Evolutionary conservation across 2,888 invertebrate genomes (phyloP).

Genomic region (Lathronympha strigana): DNA sequence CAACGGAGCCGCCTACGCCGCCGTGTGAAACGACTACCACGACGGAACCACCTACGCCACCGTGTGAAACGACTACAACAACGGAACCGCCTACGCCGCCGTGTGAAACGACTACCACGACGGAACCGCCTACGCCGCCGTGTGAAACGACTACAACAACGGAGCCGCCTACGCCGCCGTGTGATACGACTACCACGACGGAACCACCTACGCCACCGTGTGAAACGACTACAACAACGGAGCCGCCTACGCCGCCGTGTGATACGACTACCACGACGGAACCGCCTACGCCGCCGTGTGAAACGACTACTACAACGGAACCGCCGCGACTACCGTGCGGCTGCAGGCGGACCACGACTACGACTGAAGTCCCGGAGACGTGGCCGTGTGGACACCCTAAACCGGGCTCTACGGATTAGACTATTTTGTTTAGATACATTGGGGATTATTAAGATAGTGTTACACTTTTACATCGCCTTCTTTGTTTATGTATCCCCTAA

Average conservation of each 20-base stretch:
- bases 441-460: no score
- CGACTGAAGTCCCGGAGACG: not conserved
- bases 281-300: not conserved
- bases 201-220: not conserved
- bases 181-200: not conserved
- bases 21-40: no score
- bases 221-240: not conserved
- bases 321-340: constrained; percentile 6
- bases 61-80: not conserved
- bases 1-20: no score
- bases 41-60: not conserved
- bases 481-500: no score
- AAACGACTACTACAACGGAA: constrained; percentile 12
- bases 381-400: constrained; percentile 7
- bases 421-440: not conserved
- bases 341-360: not conserved
- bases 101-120: not conserved
- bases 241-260: not conserved
- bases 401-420: not conserved
- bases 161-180: not conserved
- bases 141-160: not conserved
- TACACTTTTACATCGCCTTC: no score
- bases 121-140: not conserved
- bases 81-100: not conserved
- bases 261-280: not conserved